Evolutionary conservation across 2,888 invertebrate species (phyloP).

Genomic region (Acholoe squamosa): DNA sequence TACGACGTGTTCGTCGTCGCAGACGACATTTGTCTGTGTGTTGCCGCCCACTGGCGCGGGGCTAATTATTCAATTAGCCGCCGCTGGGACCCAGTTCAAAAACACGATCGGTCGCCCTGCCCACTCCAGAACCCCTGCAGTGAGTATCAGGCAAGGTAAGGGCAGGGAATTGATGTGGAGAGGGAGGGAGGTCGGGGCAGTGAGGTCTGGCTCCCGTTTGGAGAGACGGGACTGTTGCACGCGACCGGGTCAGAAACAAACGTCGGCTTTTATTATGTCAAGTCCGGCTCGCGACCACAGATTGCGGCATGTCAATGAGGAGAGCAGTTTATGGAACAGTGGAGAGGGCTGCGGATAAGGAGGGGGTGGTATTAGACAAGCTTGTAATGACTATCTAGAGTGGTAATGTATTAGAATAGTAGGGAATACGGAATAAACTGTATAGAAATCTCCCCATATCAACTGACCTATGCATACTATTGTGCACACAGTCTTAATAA

Average conservation of each 20-base stretch:
- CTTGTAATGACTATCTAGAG: no score
- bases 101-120: neutral
- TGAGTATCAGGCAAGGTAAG: neutral
- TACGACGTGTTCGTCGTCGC: constrained; percentile 18
- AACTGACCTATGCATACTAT: no score
- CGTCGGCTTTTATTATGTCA: constrained; percentile 57
- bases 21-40: constrained; percentile 25
- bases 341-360: neutral
- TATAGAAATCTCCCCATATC: no score
- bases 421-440: no score
- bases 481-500: no score
- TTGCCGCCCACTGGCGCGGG: neutral
- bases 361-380: no score
- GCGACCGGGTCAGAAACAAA: constrained; percentile 45
- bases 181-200: neutral
- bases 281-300: constrained; percentile 8
- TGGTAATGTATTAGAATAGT: no score
- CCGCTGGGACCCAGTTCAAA: neutral
- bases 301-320: neutral
- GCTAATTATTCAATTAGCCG: constrained; percentile 58
- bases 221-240: constrained; percentile 48
- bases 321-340: neutral
- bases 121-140: neutral
- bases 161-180: neutral
- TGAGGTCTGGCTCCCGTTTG: neutral